Evolutionary conservation across 2,888 invertebrate genomes (phyloP).

Genomic region (Andrena flavipes): DNA sequence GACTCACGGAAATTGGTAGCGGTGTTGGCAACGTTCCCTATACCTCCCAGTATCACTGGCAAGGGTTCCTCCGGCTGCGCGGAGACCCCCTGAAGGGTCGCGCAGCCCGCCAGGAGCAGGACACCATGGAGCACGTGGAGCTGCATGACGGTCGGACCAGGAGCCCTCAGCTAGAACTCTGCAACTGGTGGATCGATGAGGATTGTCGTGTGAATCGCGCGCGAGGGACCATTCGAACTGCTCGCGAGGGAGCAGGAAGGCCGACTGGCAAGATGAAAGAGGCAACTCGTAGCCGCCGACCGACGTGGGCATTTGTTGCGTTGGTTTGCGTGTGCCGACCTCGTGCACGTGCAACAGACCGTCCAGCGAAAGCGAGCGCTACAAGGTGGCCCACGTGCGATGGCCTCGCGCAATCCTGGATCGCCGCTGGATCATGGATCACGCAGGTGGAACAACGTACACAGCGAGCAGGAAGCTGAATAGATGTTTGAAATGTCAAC

Average conservation of each 20-base stretch:
- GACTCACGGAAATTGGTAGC: constrained; percentile 80
- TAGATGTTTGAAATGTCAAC: neutral
- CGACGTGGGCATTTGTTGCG: constrained; percentile 1
- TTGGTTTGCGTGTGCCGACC: constrained; percentile 14
- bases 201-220: neutral
- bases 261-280: constrained; percentile 77
- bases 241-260: constrained; percentile 72
- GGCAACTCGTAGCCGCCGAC: constrained; percentile 47
- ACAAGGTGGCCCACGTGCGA: constrained; percentile 14
- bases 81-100: neutral
- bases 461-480: neutral
- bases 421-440: neutral
- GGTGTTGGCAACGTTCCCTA: constrained; percentile 77
- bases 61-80: constrained; percentile 61
- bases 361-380: constrained; percentile 64
- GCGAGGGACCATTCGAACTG: constrained; percentile 52
- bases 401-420: constrained; percentile 1
- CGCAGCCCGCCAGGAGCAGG: constrained; percentile 1
- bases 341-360: constrained; percentile 25
- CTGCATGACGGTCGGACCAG: neutral
- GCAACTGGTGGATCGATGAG: neutral
- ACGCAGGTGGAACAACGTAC: neutral
- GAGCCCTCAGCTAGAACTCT: neutral
- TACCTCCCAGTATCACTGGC: constrained; percentile 75
- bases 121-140: neutral